These are phyloP conservation scores for Columba livia DNA, from an alignment of 2,113 vertebrate genomes.

Conservation along the genomic window DNA sequence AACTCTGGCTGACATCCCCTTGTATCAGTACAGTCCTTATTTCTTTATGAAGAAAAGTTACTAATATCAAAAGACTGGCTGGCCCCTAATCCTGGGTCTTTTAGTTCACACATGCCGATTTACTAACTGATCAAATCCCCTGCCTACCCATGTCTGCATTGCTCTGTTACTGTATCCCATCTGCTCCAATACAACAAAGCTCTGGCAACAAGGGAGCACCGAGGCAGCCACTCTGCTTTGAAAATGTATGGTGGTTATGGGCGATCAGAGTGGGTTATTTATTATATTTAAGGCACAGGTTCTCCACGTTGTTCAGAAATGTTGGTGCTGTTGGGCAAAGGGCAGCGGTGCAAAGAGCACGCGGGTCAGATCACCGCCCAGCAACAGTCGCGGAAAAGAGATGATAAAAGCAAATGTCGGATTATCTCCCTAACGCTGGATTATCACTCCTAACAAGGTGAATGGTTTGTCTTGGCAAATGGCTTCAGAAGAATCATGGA, in stretches of 20 bases:
- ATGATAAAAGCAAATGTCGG: conserved; percentile 46
- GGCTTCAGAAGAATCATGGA: conserved; percentile 37
- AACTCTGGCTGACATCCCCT: neutral
- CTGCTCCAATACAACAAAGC: neutral
- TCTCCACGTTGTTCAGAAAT: neutral
- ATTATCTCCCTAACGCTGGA: conserved; percentile 60
- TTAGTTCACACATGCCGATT: neutral
- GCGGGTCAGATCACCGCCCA: neutral
- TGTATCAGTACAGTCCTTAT: neutral
- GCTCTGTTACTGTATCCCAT: accelerated
- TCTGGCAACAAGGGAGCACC: neutral
- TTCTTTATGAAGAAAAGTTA: neutral
- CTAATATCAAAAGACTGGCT: neutral
- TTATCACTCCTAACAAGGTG: conserved; percentile 59
- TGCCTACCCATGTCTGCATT: accelerated
- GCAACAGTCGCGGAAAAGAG: neutral
- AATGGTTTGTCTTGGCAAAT: conserved; percentile 60
- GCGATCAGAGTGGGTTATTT: neutral
- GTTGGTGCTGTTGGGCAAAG: neutral
- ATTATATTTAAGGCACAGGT: neutral
- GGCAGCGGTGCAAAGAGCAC: neutral
- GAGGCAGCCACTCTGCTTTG: neutral
- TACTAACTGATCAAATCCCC: neutral
- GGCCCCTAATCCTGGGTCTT: neutral
- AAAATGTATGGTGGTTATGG: neutral